phyloP scores from a whole-genome alignment of 1,140 invertebrate genomes.

The Orussus abietinus region DNA sequence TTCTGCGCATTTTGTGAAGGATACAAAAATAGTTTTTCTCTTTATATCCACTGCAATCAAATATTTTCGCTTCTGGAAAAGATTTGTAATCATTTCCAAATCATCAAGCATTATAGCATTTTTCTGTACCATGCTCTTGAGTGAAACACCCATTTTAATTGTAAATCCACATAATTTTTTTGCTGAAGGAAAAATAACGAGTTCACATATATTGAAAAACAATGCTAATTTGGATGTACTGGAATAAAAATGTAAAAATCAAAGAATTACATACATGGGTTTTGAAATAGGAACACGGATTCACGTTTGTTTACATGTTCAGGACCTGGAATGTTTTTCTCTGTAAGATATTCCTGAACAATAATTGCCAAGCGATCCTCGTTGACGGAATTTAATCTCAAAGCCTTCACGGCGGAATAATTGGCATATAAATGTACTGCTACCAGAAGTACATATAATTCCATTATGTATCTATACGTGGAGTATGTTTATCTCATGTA shows the following conservation, averaged over 20 bases:
- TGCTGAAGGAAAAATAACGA: slow-evolving; percentile 44
- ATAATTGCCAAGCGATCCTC: slow-evolving; percentile 67
- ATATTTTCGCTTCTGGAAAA: slow-evolving; percentile 49
- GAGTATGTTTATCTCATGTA: neutral
- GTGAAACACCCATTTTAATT: slow-evolving; percentile 54
- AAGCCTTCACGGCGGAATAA: slow-evolving; percentile 74
- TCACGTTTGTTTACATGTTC: slow-evolving; percentile 58
- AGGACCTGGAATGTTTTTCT: slow-evolving; percentile 50
- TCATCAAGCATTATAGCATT: slow-evolving; percentile 35
- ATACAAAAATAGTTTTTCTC: slow-evolving; percentile 48
- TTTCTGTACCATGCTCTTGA: slow-evolving; percentile 48
- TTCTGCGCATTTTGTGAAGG: slow-evolving; percentile 44
- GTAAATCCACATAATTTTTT: slow-evolving; percentile 52
- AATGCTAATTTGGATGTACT: slow-evolving; percentile 31
- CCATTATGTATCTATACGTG: slow-evolving; percentile 60
- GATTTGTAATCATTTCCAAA: slow-evolving; percentile 34
- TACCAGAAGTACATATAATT: slow-evolving; percentile 71
- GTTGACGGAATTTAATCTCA: slow-evolving; percentile 76
- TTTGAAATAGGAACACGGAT: slow-evolving; percentile 56
- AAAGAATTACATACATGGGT: slow-evolving; percentile 41
- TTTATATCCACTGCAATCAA: slow-evolving; percentile 49
- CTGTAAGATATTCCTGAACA: slow-evolving; percentile 60
- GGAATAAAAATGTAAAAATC: slow-evolving; percentile 30
- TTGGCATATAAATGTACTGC: slow-evolving; percentile 80
- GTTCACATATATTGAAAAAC: slow-evolving; percentile 24